Percentiles rank a stretch among this genome's conserved stretches.
These are phyloP conservation scores for Aspidapion aeneum DNA, from an alignment of 2,888 invertebrate genomes.

Conservation along the genomic window DNA sequence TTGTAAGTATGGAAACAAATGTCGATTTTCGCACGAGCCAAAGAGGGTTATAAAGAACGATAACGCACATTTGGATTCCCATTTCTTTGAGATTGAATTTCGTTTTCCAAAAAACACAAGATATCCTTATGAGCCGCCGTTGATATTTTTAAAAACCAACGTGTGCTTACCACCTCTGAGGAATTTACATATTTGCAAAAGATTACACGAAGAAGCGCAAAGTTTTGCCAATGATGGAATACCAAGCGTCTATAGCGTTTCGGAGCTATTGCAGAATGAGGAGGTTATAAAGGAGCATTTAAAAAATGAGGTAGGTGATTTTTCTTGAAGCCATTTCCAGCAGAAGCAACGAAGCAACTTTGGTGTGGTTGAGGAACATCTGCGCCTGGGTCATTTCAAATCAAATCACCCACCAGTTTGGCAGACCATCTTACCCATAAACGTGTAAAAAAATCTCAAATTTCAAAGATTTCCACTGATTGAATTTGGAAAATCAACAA, in stretches of 20 bases:
- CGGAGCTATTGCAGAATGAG: slow-evolving; percentile 67
- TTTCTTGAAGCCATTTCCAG: no score
- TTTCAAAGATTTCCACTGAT: no score
- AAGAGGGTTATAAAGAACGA: slow-evolving; percentile 45
- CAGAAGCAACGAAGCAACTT: no score
- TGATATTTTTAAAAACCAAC: slow-evolving; percentile 64
- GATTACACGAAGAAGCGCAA: slow-evolving; percentile 66
- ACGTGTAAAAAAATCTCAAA: not conserved
- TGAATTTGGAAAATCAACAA: no score
- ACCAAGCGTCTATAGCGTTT: slow-evolving; percentile 68
- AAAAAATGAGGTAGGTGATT: slow-evolving; percentile 47
- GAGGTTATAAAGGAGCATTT: slow-evolving; percentile 61
- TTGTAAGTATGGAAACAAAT: slow-evolving; percentile 71
- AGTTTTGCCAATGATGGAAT: slow-evolving; percentile 63
- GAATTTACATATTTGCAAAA: slow-evolving; percentile 62
- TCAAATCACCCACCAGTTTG: not conserved
- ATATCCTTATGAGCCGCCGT: slow-evolving; percentile 73
- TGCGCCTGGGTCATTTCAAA: not conserved
- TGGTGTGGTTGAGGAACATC: no score
- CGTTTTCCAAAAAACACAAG: slow-evolving; percentile 66
- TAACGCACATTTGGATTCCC: slow-evolving; percentile 46
- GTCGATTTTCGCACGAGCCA: slow-evolving; percentile 67
- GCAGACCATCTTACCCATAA: not conserved
- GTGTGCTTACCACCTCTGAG: slow-evolving; percentile 61
- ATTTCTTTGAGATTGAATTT: slow-evolving; percentile 65